Evolutionary conservation across 2,888 invertebrate genomes (phyloP), one percentile per base, ranked within the genome.

Genomic region (Deilephila porcellus): DNA sequence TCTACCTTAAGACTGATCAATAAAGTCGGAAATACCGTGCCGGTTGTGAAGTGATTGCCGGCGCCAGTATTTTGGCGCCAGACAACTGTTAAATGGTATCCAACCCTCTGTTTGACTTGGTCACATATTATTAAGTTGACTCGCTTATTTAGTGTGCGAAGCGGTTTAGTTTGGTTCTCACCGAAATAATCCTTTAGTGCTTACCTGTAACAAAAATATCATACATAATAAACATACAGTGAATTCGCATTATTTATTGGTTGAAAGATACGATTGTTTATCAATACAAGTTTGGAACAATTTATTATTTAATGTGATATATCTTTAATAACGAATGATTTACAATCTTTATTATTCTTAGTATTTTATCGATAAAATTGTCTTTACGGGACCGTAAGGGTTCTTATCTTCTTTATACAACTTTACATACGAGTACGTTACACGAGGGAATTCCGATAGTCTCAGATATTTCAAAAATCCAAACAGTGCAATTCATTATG

Each of bases 51-150:
- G 72, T 72, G 74, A 72, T 70, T 53, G 37, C 70, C 20, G 70
- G 71, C 76, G 86, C 84, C 84, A 86, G 84, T 84, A 86, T 88
- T 88, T 89, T 87, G 92, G 92, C 92, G 92, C 92, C 92, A 92
- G 88, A 86, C 87, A 86, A 87, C 86, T 84, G 88, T 90, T 89
- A 85, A 90, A 84, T 82, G 80, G 80, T 82, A 84, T 80, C 83
- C 85, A 25, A 83, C 83, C 85, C 85, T 86, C 70, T 73, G 37
- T 73, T 73, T 73, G 70, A 52, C 7, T 53, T 70, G 71, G 70
- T 53, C 73, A 56, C 53, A 53, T 71, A 56, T 25, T 45, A 45
- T 32, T 34, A 25, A 17, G n/a, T 59, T 20, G 62, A 25, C 52
- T 72, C 32, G 37, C 52, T 45, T 71, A 62, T 63, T 56, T 53